Evolutionary conservation across 2,888 invertebrate species (phyloP), one percentile per base, ranked within the genome.

Genomic region (Lepidocyrtinus sp.): DNA sequence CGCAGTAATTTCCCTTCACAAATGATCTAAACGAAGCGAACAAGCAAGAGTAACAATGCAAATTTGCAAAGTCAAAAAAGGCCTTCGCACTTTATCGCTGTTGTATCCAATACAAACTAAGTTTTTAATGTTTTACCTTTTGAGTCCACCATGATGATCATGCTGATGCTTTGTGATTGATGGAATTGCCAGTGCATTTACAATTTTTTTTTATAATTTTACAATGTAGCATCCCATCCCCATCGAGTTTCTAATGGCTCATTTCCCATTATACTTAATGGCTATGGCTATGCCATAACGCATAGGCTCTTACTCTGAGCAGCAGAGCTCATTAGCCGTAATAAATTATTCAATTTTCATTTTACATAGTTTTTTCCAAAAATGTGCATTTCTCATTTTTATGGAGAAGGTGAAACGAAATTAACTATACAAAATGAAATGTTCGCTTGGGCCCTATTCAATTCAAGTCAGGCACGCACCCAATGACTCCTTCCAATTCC

Each of bases 201-300:
- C n/a, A n/a, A n/a, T n/a, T n/a, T n/a, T n/a, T 50, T 50, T n/a
- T 50, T 36, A 36, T 36, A 36, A 36, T 50, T n/a, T n/a, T n/a
- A n/a, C n/a, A n/a, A n/a, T n/a, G n/a, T n/a, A n/a, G 50, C 50
- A 50, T 50, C 50, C 50, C 50, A 50, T 36, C 36, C 5, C 36
- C 12, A 12, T 12, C 12, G 50, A 50, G 50, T 50, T n/a, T n/a
- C n/a, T 50, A 50, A 50, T 50, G 17, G 50, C 50, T 12, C 50
- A 50, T 50, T 50, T 50, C 17, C n/a, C 50, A 50, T 50, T 50
- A n/a, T 50, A 36, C 50, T 50, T 50, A 50, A 50, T 50, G 50
- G 50, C n/a, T 7, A 50, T 50, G 50, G n/a, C n/a, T n/a, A n/a
- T n/a, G n/a, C n/a, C n/a, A n/a, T n/a, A n/a, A n/a, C n/a, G n/a